A percentile compares a stretch with the other conserved stretches of the same genome.
Conservation (phyloP, 2,113 vertebrate genomes). For the Lota lota region DNA sequence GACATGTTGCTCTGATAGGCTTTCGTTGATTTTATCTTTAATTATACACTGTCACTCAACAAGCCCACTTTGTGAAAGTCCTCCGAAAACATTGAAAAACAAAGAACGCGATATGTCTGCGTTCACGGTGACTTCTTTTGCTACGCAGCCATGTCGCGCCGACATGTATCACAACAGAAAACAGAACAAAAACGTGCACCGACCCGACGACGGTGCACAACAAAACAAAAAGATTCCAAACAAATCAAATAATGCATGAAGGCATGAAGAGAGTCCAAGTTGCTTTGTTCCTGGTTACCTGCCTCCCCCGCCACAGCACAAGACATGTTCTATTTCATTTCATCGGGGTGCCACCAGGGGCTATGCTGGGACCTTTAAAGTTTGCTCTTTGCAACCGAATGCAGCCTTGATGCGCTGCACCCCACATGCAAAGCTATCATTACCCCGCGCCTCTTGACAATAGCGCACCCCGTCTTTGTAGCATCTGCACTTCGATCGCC, state of each 20-base stretch:
- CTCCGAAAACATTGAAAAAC: too few relatives aligned
- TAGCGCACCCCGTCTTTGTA: constrained; percentile 70
- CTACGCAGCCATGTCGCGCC: too few relatives aligned
- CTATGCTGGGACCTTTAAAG: constrained; percentile 66
- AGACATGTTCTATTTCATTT: background rate
- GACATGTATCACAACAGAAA: too few relatives aligned
- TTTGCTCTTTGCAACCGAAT: constrained; percentile 44
- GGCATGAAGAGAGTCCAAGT: constrained; percentile 43
- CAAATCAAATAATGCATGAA: constrained; percentile 35
- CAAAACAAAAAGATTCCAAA: constrained; percentile 43
- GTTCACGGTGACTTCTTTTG: too few relatives aligned
- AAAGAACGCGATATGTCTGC: too few relatives aligned
- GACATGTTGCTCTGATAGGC: background rate
- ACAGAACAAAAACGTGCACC: too few relatives aligned
- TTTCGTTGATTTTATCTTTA: background rate
- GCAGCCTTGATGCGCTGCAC: constrained; percentile 73
- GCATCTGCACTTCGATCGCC: constrained; percentile 72
- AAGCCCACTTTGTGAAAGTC: background rate
- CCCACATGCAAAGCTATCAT: constrained; percentile 78
- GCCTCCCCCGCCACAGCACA: constrained; percentile 52
- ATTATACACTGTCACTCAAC: background rate
- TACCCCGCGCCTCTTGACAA: constrained; percentile 78
- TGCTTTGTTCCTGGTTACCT: constrained; percentile 70
- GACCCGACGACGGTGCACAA: background rate
- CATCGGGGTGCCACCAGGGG: constrained; percentile 52